Evolutionary conservation across 92 coral and sea anemone species (phyloP).

Genomic region (Epizoanthus ramosus): DNA sequence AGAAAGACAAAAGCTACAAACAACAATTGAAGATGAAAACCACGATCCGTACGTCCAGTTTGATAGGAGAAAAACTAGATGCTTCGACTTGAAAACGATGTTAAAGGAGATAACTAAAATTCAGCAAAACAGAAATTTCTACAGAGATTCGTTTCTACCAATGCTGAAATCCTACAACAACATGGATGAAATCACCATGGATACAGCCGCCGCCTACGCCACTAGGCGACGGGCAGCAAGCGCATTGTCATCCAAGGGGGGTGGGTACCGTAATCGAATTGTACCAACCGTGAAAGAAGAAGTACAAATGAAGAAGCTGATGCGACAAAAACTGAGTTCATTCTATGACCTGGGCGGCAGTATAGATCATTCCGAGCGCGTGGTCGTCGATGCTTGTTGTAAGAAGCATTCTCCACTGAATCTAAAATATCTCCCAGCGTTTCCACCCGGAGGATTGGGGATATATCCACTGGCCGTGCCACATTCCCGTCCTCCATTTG

Average conservation of each 20-base stretch:
- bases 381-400: conserved; percentile 50
- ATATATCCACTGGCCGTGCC: conserved; percentile 58
- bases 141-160: conserved; percentile 33
- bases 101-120: conserved; percentile 42
- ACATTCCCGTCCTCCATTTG: conserved; percentile 44
- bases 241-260: conserved; percentile 49
- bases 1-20: conserved; percentile 12
- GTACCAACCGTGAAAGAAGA: conserved; percentile 55
- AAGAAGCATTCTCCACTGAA: conserved; percentile 35
- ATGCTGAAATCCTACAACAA: conserved; percentile 41
- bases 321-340: conserved; percentile 41
- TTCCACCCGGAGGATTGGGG: conserved; percentile 30
- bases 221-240: conserved; percentile 17
- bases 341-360: conserved; percentile 61
- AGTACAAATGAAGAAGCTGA: conserved; percentile 40
- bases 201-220: conserved; percentile 50
- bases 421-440: conserved; percentile 45
- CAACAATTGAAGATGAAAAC: neutral
- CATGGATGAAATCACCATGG: conserved; percentile 49
- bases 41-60: conserved; percentile 12
- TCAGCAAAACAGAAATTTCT: conserved; percentile 37
- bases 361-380: conserved; percentile 38
- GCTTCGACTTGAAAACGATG: conserved; percentile 54
- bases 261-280: conserved; percentile 42
- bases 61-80: conserved; percentile 48